Conservation (phyloP, 2,888 invertebrate genomes). For the Lucinisca nassula region DNA sequence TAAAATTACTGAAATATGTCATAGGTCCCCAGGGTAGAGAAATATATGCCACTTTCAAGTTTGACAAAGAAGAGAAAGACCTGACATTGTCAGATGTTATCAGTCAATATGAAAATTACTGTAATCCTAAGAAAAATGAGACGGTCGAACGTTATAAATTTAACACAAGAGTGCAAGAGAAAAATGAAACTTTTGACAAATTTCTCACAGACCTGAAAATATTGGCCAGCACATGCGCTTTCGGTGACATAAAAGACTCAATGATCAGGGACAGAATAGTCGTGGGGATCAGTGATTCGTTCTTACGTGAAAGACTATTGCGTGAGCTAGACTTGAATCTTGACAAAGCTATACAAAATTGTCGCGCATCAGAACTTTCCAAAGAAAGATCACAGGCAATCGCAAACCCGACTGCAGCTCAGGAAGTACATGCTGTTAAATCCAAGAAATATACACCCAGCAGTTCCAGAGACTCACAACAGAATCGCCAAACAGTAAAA, state of each 20-base stretch:
- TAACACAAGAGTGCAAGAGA: conserved; percentile 15
- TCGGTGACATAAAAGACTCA: conserved; percentile 24
- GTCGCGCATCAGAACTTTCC: conserved; percentile 47
- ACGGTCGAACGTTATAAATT: conserved; percentile 47
- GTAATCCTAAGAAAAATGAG: conserved; percentile 49
- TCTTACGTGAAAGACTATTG: conserved; percentile 35
- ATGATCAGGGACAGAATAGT: conserved; percentile 46
- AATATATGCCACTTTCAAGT: too few species aligned
- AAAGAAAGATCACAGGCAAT: conserved; percentile 29
- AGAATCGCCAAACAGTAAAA: neutral
- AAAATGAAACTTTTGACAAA: conserved; percentile 40
- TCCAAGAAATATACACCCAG: too few species aligned
- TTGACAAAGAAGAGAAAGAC: too few species aligned
- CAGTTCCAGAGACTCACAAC: neutral
- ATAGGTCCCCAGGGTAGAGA: too few species aligned
- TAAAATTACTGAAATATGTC: too few species aligned
- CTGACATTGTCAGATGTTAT: too few species aligned
- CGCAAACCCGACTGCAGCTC: neutral
- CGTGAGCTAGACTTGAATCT: conserved; percentile 31
- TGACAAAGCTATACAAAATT: conserved; percentile 40
- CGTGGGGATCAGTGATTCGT: conserved; percentile 17
- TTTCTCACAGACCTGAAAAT: conserved; percentile 46
- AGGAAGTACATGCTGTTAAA: neutral
- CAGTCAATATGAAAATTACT: conserved; percentile 21
- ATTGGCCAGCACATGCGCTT: conserved; percentile 40